Evolutionary conservation across 1,140 invertebrate genomes (phyloP), one percentile per base, ranked within the genome.

Genomic region (Tetranychus urticae): DNA sequence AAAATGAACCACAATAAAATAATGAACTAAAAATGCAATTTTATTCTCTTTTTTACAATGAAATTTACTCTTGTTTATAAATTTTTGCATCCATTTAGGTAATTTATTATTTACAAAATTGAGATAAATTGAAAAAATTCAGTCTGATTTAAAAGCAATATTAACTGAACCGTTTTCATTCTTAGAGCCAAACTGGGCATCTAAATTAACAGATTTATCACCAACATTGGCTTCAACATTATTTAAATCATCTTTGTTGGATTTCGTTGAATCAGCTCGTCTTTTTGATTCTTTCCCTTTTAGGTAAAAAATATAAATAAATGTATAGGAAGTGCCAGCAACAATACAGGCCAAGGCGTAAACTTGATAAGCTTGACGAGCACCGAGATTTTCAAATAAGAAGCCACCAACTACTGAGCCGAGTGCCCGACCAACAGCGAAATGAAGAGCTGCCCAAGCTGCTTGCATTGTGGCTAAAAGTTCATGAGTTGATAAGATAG

Each of bases 401-500:
- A 81, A 83, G 4, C 84, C 84, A 3, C 84, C 84, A 37, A 82
- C 76, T 23, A 86, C 71, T 70, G 82, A 83, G 48, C 84, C 84
- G 12, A 80, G 74, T 14, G 83, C 83, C 70, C 83, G 82, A 45
- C 84, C 83, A 85, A 68, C 45, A 13, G 83, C 83, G 67, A 82
- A 84, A 68, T 86, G 86, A 4, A 87, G 68, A 52, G 84, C 84
- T n/a, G 83, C 83, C 8, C 87, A 74, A 56, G 88, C 71, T 54
- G 85, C 84, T 71, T 88, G 85, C 62, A 87, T 79, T 12, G 82
- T 86, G 14, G 82, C 82, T 64, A 87, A 81, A 1, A 85, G 85
- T 2, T 83, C 80, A 8, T 78, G 78, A 3, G 83, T 83, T n/a
- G 84, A 82, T 1, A 88, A 74, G 62, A 80, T 79, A 4, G 82